phyloP scores from a whole-genome alignment of 2,797 vertebrate species.

The Dryobates pubescens region DNA sequence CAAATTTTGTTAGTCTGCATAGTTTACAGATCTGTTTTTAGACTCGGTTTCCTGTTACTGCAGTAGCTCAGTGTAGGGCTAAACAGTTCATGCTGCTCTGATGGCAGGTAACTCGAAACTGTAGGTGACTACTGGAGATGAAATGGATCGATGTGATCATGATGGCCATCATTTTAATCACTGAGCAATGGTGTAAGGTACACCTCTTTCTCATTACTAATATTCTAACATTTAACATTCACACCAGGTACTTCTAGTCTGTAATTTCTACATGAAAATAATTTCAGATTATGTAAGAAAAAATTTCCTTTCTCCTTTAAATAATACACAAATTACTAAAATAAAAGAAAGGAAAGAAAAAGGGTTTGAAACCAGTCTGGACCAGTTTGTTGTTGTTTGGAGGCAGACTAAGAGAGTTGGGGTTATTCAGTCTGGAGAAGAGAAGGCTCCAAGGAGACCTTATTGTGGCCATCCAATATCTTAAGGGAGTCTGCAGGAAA shows the following conservation, averaged over 20 bases:
- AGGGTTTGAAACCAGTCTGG: neutral
- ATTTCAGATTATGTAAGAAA: neutral
- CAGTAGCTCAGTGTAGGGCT: neutral
- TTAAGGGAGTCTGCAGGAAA: too few species aligned
- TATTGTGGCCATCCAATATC: too few species aligned
- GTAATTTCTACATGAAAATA: neutral
- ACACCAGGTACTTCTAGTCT: neutral
- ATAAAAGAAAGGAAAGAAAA: neutral
- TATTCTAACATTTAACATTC: neutral
- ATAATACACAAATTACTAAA: neutral
- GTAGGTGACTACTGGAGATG: slow-evolving; percentile 34
- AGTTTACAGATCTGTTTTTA: slow-evolving; percentile 6
- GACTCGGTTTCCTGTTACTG: neutral
- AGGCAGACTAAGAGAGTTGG: too few species aligned
- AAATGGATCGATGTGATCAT: neutral
- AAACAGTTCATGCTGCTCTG: slow-evolving; percentile 14
- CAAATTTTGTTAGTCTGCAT: neutral
- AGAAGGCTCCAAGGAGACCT: too few species aligned
- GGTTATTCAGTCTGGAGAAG: too few species aligned
- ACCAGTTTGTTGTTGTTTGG: neutral
- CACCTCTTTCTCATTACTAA: neutral
- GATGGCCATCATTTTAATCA: neutral
- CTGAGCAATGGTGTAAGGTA: neutral
- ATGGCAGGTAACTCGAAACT: slow-evolving; percentile 23
- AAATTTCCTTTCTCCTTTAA: neutral